These are phyloP conservation scores for Jordanella pulchra DNA, from an alignment of 2,797 vertebrate species.

Conservation along the genomic window DNA sequence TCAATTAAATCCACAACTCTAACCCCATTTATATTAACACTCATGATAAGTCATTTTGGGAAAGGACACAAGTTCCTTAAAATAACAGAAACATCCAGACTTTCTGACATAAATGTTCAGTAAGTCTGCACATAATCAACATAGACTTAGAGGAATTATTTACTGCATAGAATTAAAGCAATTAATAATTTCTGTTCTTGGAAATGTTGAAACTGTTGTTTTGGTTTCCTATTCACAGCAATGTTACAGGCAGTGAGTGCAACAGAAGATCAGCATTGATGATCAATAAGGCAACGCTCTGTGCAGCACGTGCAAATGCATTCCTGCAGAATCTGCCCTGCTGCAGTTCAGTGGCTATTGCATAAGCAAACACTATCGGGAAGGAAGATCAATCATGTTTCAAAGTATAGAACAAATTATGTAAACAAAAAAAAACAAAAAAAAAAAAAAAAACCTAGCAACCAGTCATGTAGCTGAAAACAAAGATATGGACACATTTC, in stretches of 20 bases:
- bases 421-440: background rate
- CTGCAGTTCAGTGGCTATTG: constrained; percentile 34
- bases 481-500: background rate
- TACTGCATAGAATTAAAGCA: background rate
- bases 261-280: constrained; percentile 49
- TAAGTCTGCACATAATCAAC: no score
- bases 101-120: no score
- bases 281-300: constrained; percentile 63
- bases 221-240: constrained; percentile 14
- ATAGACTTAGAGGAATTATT: background rate
- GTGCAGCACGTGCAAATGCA: constrained; percentile 44
- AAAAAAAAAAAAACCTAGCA: background rate
- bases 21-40: background rate
- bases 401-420: background rate
- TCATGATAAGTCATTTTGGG: background rate
- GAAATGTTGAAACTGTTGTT: constrained; percentile 21
- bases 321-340: constrained; percentile 19
- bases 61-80: background rate
- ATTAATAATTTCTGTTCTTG: constrained; percentile 8
- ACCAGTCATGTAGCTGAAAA: background rate
- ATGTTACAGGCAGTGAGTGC: constrained; percentile 22
- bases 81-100: no score
- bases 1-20: no score
- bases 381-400: constrained; percentile 13
- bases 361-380: constrained; percentile 33